Evolutionary conservation across 1,140 invertebrate genomes (phyloP), one percentile per base, ranked within the genome.

Genomic region (Gryon sp.): DNA sequence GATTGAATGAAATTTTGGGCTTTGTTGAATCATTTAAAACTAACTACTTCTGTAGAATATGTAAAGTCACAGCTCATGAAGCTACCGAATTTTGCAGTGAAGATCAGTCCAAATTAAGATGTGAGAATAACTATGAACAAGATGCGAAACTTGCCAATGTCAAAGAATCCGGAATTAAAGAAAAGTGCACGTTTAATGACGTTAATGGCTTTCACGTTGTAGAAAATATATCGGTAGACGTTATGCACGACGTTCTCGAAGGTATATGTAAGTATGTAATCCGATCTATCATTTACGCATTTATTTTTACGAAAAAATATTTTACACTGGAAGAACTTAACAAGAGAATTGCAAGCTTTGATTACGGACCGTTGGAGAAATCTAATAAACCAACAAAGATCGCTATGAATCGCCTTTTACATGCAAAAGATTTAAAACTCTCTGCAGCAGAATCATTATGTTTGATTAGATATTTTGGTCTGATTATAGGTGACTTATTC

Each of bases 1-100:
- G 30, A 32, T n/a, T 32, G 2, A 32, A 32, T 32, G 4, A 4
- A n/a, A 32, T 32, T 11, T n/a, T 32, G n/a, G 30, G 30, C 2
- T 14, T 50, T 30, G 28, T 34, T 4, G 60, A 52, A 32, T 65
- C 60, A 9, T 65, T 65, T 43, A 30, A 14, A 12, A 8, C 46
- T 0, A 20, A 41, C 15, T 52, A 4, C n/a, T 65, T 8, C 15
- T 65, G 46, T 24, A 26, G 60, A 52, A 52, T 65, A 2, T 65
- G 60, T 20, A 65, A 52, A 28, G 8, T n/a, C 16, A 18, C 20
- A 14, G 8, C 19, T 50, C 11, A 26, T 12, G 43, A 59, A 28
- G 6, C 15, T 4, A 7, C 20, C 4, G n/a, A 32, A 32, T n/a
- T n/a, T 2, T 6, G 4, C 2, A n/a, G 4, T 32, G 30, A 32